Conservation (phyloP, 1,140 invertebrate genomes). For the Neodiprion fabricii region DNA sequence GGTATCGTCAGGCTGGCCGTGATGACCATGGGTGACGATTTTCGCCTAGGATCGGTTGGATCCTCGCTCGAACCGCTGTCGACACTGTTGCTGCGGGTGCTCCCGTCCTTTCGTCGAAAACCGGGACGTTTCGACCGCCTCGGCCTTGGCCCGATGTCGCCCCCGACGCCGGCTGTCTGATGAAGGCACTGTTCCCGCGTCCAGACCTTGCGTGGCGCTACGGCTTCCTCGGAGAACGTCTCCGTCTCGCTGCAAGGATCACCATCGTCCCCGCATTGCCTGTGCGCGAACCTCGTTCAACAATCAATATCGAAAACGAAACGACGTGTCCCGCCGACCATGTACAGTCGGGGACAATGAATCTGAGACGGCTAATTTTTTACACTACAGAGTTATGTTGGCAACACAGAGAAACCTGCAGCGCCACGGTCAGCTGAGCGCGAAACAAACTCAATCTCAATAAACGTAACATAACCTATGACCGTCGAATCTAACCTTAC, state of each 20-base stretch:
- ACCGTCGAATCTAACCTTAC: no score
- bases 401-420: no score
- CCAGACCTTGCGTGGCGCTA: constrained; percentile 63
- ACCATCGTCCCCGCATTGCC: constrained; percentile 53
- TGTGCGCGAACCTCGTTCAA: constrained; percentile 20
- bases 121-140: constrained; percentile 52
- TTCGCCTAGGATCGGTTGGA: constrained; percentile 54
- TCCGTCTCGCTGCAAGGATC: constrained; percentile 55
- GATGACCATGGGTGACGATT: constrained; percentile 70
- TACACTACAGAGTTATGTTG: no score
- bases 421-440: no score
- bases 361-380: no score
- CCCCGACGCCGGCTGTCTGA: constrained; percentile 71
- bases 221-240: constrained; percentile 51
- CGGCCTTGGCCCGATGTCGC: constrained; percentile 53
- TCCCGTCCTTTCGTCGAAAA: constrained; percentile 55
- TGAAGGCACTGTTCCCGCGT: constrained; percentile 76
- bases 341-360: no score
- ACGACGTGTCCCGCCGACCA: constrained; percentile 13
- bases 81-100: constrained; percentile 64
- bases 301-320: constrained; percentile 17
- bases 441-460: no score
- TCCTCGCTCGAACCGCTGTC: constrained; percentile 61
- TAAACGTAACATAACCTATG: no score
- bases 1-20: constrained; percentile 83